Base-by-base conservation (phyloP, 2,888 invertebrate genomes). In the Sphinx pinastri region DNA sequence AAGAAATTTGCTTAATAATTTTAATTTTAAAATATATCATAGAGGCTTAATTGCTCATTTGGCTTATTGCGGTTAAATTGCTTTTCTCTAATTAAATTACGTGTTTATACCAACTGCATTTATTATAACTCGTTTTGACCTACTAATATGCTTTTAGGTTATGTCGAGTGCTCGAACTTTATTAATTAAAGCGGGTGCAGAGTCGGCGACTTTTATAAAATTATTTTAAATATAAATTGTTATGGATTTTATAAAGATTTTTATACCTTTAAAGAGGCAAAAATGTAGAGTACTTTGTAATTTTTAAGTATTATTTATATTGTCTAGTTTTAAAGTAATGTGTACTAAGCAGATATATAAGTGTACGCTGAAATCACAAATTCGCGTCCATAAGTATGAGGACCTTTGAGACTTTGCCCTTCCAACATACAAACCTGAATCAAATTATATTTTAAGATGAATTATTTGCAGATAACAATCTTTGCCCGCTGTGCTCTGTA, bases 81-180 rank as follows among this genome's bases (percentile, higher is more conserved):
- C 57, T 68, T 68, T 68, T 68, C 68, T 57, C 45, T 68, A 55
- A 68, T 68, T 68, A 57, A 68, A 68, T 57, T 57, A 68, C 68
- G 57, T 55, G 68, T 47, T 68, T 73, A 59, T 71, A 72, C 71
- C 70, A 68, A 72, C 69, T 71, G 71, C 71, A 75, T 74, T 72
- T 75, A 75, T 74, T 71, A 76, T 73, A 59, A 71, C 71, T 69
- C 71, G 68, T 51, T 70, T 72, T 71, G 72, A 74, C 75, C 72
- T 68, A 71, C 67, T 68, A 55, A 47, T 57, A 13, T 47, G 16
- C 49, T 19, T 49, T 63, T 49, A 63, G 63, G 63, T 19, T 63
- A 49, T 11, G 63, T 49, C 49, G 19, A 63, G 63, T 63, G 63
- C 49, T 63, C 63, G 47, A 63, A 63, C 63, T 63, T 63, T 49